Percentiles rank a stretch among this genome's conserved stretches.
phyloP scores from a whole-genome alignment of 2,888 invertebrate genomes.

The Carcina quercana region DNA sequence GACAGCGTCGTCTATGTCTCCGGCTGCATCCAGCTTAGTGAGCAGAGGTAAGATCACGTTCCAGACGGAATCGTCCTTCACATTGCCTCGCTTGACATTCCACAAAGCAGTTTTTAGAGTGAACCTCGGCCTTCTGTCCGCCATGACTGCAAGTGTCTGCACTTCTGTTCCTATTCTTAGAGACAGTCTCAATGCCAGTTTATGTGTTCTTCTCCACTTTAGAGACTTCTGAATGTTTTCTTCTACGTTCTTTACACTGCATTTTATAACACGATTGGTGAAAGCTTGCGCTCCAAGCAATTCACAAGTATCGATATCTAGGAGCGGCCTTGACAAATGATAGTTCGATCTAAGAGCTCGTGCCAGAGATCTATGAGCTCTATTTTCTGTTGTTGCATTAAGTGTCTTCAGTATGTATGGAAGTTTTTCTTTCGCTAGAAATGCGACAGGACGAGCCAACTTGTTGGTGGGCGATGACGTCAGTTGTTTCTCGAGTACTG shows the following conservation, averaged over 20 bases:
- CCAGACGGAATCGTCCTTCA: slow-evolving; percentile 29
- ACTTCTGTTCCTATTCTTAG: slow-evolving; percentile 20
- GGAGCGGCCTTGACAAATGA: slow-evolving; percentile 29
- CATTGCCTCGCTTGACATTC: slow-evolving; percentile 20
- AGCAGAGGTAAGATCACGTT: slow-evolving; percentile 29
- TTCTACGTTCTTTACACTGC: slow-evolving; percentile 23
- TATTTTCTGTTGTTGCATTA: slow-evolving; percentile 12
- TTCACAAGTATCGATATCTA: slow-evolving; percentile 27
- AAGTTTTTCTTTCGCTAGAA: neutral
- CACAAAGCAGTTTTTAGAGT: slow-evolving; percentile 29
- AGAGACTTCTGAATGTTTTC: slow-evolving; percentile 23
- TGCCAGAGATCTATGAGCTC: slow-evolving; percentile 18
- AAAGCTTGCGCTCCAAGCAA: slow-evolving; percentile 39
- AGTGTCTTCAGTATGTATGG: slow-evolving; percentile 9
- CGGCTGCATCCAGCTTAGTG: slow-evolving; percentile 18
- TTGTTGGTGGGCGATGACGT: slow-evolving; percentile 7
- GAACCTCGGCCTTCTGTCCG: slow-evolving; percentile 24
- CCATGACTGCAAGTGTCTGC: slow-evolving; percentile 23
- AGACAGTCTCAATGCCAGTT: slow-evolving; percentile 31
- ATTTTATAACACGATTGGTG: slow-evolving; percentile 30
- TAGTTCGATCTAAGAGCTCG: slow-evolving; percentile 31
- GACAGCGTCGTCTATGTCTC: slow-evolving; percentile 10
- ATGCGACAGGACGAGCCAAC: slow-evolving; percentile 19
- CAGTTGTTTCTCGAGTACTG: slow-evolving; percentile 12
- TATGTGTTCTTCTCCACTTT: slow-evolving; percentile 28